Evolutionary conservation across 2,888 invertebrate species (phyloP), one percentile per base, ranked within the genome.

Genomic region (Drosophila aldrichi): DNA sequence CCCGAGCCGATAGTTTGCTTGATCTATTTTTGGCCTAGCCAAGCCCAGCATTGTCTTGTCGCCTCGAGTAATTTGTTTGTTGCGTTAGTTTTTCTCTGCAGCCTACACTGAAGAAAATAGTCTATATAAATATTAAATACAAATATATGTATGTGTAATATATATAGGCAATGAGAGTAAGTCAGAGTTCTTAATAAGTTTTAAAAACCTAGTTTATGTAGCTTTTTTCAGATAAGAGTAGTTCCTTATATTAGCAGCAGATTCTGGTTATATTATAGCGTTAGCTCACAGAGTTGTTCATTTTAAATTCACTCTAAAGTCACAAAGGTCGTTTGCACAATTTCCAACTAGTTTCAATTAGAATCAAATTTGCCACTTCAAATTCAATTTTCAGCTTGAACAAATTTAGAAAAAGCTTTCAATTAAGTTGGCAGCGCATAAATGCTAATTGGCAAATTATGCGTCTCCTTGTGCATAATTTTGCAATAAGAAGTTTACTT

Each of bases 1-100:
- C 60, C 70, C 66, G 69, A 57, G 29, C 41, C 70, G 63, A 77
- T 86, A 79, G 77, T 80, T 88, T 80, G 69, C 76, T 74, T 77
- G 82, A 85, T 87, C 86, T 87, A 87, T 87, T 87, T 87, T 88
- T 70, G 89, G 73, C 60, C 66, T 70, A 70, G 70, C 66, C 70
- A 70, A 81, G 63, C 72, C 68, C 46, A 51, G 75, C 70, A 77
- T 79, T 79, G 69, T 87, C 82, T 89, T 85, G 81, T 81, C 89
- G 89, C 89, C 82, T 86, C 74, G 46, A 71, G 88, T 87, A 89
- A 85, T 89, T 88, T 89, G 89, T 89, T 82, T 89, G 88, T 71
- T 73, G 86, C 88, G 75, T 84, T 89, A 79, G 82, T 78, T 76
- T 63, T 63, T 56, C 61, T 78, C 58, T 68, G 74, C 67, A 63